A percentile compares a stretch with the other conserved stretches of the same genome.
These are phyloP conservation scores for Orycteropus afer DNA, from an alignment of 2,113 vertebrate species.

Conservation along the genomic window DNA sequence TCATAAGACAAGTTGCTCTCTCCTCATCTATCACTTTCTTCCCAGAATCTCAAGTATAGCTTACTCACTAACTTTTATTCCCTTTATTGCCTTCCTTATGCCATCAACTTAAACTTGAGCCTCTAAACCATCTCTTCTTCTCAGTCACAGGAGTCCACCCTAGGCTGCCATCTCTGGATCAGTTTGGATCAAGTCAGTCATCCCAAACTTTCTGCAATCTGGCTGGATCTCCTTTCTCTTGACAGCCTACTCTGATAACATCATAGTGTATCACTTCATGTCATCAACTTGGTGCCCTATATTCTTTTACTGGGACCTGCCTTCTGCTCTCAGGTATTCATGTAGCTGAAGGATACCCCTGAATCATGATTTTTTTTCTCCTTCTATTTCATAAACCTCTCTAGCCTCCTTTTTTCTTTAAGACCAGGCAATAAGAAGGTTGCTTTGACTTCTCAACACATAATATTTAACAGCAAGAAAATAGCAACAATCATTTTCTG, in stretches of 20 bases:
- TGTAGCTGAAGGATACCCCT: rapidly evolving
- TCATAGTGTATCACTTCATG: rapidly evolving
- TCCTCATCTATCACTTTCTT: rapidly evolving
- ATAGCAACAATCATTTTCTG: rapidly evolving
- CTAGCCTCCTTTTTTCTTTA: not conserved
- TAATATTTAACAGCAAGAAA: rapidly evolving
- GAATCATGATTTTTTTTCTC: rapidly evolving
- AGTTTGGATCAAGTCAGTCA: not conserved
- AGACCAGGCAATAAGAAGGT: no score
- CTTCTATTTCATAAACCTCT: not conserved
- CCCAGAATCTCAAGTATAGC: not conserved
- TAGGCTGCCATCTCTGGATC: rapidly evolving
- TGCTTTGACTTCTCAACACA: rapidly evolving
- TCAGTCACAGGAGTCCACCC: rapidly evolving
- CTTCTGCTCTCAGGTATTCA: rapidly evolving
- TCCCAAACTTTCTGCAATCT: rapidly evolving
- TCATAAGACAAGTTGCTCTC: not conserved
- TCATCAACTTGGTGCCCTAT: not conserved
- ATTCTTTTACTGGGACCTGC: no score
- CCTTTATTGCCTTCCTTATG: not conserved
- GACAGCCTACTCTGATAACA: not conserved
- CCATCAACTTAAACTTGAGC: not conserved
- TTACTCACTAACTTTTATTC: rapidly evolving
- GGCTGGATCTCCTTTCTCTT: not conserved
- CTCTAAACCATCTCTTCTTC: rapidly evolving